Base-by-base conservation (phyloP, 1,140 invertebrate species). In the Lethrus apterus region DNA sequence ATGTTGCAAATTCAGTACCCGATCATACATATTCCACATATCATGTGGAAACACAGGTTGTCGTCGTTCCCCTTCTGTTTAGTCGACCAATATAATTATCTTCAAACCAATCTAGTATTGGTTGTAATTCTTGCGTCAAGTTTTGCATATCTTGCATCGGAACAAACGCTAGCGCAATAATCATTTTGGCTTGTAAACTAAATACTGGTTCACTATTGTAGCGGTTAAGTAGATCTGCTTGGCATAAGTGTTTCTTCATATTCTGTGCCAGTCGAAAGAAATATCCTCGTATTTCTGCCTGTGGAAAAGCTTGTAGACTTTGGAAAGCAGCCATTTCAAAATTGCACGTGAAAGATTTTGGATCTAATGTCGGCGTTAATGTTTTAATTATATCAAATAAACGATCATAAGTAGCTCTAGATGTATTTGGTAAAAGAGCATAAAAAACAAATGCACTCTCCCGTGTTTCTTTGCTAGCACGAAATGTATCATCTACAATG, bases 61-160 rank as follows among this genome's bases (percentile, higher is more conserved):
- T 33, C 43, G 5, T 24, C 30, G 23, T 33, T 30, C 29, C 30
- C 13, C 43, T 32, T 44, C 43, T 44, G 30, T 44, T 44, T 33
- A 34, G 5, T 14, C 43, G 9, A n/a, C 43, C 43, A 13, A 44
- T 21, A 17, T 44, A 44, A n/a, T 32, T 33, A 21, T 44, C 30
- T 34, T 44, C 43, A 34, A 44, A 44, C 43, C 43, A 44, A n/a
- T 44, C 11, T 21, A 44, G 18, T 19, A 44, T 10, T 21, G 43
- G 31, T 13, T 44, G 43, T n/a, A 33, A 13, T 34, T 36, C 44
- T 18, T 7, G 10, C 13, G 44, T 20, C 10, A 46, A 24, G 19
- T 21, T 19, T 9, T 24, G 18, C 18, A 23, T 8, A 13, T 46
- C 26, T 7, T 32, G 10, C n/a, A 14, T 24, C 35, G 44, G 44